Evolutionary conservation across 2,113 vertebrate genomes (phyloP), one percentile per base, ranked within the genome.

Genomic region (Myotis lucifugus): DNA sequence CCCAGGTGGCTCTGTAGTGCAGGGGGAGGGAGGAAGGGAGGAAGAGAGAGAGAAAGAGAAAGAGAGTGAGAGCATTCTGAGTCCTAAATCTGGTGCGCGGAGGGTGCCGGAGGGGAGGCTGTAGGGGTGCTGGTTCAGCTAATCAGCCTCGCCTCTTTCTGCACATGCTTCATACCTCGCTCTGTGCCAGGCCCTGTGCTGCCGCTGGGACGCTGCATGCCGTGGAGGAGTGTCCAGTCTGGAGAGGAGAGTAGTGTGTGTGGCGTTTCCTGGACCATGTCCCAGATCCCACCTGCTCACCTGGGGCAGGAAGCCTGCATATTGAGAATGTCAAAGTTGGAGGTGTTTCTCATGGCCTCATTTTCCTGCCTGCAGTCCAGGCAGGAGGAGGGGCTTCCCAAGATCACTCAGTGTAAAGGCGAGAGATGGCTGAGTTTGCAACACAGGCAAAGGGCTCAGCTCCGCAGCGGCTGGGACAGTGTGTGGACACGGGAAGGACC

Each of bases 91-190:
- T 27, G 34, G 40, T 64, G n/a, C 23, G 5, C 8, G 5, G 21
- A 37, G 19, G 12, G 1, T 5, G 27, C 3, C 3, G 25, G 9
- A n/a, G 1, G 4, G 18, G 61, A 52, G 8, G 12, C 81, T n/a
- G 5, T 19, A 10, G 14, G 14, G 29, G 1, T 1, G 0, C 21
- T 1, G 10, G 25, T 19, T 64, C 12, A 6, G 32, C 34, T 17
- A 15, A 29, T 7, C 6, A 42, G 27, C 23, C 34, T 8, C 2
- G 18, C 6, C 66, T 72, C 40, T 32, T 32, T 11, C 11, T n/a
- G 27, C 21, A 50, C 1, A 0, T 6, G 32, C 29, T 50, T 27
- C 66, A 50, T 5, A 23, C 27, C 54, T 6, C 0, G 0, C 27
- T 50, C n/a, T 3, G 0, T 12, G 37, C 18, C 37, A 29, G 34